Evolutionary conservation across 2,113 vertebrate genomes (phyloP).

Genomic region (Engystomops pustulosus): DNA sequence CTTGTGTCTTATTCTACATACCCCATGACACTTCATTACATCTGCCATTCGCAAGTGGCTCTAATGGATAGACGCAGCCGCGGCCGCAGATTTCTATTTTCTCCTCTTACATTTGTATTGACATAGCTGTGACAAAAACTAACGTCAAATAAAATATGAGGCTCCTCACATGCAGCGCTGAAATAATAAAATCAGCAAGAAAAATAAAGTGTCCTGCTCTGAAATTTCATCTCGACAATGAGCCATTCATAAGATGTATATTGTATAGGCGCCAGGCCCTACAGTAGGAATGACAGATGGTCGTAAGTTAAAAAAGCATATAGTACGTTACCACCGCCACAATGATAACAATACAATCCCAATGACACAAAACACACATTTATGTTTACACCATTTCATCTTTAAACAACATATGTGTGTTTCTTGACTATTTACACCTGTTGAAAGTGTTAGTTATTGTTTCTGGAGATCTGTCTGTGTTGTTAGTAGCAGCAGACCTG

Average conservation of each 20-base stretch:
- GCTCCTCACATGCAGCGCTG: constrained; percentile 21
- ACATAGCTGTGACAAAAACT: constrained; percentile 25
- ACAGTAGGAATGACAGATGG: background rate
- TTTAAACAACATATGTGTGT: too few relatives aligned
- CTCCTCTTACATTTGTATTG: constrained; percentile 49
- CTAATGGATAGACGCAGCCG: constrained; percentile 37
- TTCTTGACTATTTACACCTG: too few relatives aligned
- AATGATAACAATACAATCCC: background rate
- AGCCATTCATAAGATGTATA: constrained; percentile 19
- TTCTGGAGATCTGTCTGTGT: too few relatives aligned
- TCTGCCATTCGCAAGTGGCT: constrained; percentile 23
- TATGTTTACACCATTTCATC: too few relatives aligned
- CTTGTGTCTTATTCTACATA: constrained; percentile 28
- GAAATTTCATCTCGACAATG: constrained; percentile 34
- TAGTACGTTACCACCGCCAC: background rate
- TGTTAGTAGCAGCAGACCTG: too few relatives aligned
- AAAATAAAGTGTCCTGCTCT: constrained; percentile 6
- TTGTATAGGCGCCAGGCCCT: background rate
- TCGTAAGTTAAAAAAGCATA: background rate
- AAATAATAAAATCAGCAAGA: constrained; percentile 14
- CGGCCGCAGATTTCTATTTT: constrained; percentile 20
- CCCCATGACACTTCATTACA: constrained; percentile 40
- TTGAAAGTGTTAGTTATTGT: too few relatives aligned
- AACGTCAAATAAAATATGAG: constrained; percentile 39
- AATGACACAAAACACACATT: too few relatives aligned